Base-by-base conservation (phyloP, 2,113 vertebrate species). In the Thamnaconus septentrionalis region DNA sequence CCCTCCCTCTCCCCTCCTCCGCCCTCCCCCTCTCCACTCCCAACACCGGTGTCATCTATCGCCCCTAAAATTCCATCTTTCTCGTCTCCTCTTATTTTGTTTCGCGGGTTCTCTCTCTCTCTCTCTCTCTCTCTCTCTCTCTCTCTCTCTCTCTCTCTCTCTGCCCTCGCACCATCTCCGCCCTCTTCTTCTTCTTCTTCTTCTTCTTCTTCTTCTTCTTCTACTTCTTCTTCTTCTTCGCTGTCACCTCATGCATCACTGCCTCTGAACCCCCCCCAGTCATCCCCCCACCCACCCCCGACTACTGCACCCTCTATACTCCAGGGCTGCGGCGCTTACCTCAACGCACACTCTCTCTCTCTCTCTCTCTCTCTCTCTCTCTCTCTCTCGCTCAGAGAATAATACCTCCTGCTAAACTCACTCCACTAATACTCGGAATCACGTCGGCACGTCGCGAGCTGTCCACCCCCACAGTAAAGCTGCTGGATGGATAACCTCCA, bases 201-300 rank as follows among this genome's bases (percentile, higher is more conserved):
- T 41, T 39, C 60, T 56, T 2, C 42, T 47, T 63, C 46, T 48
- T 41, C 56, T 67, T 52, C 56, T 41, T 58, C 67, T 41, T 39
- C 60, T 53, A 1, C 42, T 47, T 63, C 46, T 48, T 41, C 56
- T 58, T 43, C n/a, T 42, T 46, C 56, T 31, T 58, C 8, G 56
- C 42, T 79, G 75, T 83, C 82, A 53, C 69, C 66, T 76, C 9
- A 63, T 68, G 79, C 77, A 76, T 73, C 70, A 68, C 52, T 79
- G 66, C 71, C 61, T 75, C 68, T 41, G 59, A 72, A 58, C 66
- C 52, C 50, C 71, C 55, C 41, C 18, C 74, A 66, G 70, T 52
- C 52, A 12, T 68, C 48, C 40, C 18, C 68, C 71, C 61, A 70
- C 68, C 40, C 58, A 72, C 61, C 62, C 12, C 47, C 70, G 50